These are phyloP conservation scores for Littorina saxatilis DNA, from an alignment of 1,140 invertebrate species.

Conservation along the genomic window DNA sequence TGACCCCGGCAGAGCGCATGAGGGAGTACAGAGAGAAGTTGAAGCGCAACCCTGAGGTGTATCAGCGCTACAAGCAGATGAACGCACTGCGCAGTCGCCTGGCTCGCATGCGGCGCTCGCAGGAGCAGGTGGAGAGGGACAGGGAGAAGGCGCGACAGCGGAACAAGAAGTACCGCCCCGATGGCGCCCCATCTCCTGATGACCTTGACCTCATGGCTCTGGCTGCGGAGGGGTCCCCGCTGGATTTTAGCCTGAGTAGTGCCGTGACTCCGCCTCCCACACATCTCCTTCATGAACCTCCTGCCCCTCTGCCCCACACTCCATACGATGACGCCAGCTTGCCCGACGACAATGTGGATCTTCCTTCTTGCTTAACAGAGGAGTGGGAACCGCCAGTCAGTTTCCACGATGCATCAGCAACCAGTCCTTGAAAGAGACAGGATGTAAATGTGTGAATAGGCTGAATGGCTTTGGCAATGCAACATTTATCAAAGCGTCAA, in stretches of 20 bases:
- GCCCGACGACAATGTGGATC: background rate
- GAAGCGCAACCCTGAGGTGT: constrained; percentile 35
- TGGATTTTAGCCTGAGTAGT: constrained; percentile 15
- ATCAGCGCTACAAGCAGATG: constrained; percentile 40
- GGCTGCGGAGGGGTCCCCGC: constrained; percentile 1
- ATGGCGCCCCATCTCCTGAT: background rate
- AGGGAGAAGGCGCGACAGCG: constrained; percentile 18
- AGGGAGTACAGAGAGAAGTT: constrained; percentile 31
- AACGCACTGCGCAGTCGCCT: constrained; percentile 36
- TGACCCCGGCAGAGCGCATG: constrained; percentile 34
- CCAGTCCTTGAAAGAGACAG: too few species aligned
- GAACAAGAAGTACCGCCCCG: constrained; percentile 13
- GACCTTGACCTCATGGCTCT: constrained; percentile 27
- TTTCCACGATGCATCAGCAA: background rate
- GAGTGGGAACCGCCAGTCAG: constrained; percentile 30
- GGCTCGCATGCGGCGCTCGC: constrained; percentile 28
- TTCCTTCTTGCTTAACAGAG: background rate
- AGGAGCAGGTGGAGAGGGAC: constrained; percentile 29
- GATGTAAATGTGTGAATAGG: too few species aligned
- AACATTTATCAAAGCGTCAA: too few species aligned
- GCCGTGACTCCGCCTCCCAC: constrained; percentile 7
- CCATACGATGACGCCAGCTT: background rate
- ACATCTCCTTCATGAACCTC: constrained; percentile 3
- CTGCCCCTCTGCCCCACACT: background rate
- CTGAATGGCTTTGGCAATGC: too few species aligned